These are phyloP conservation scores for Sylvicola cinctus DNA, from an alignment of 2,888 invertebrate genomes.

Conservation along the genomic window DNA sequence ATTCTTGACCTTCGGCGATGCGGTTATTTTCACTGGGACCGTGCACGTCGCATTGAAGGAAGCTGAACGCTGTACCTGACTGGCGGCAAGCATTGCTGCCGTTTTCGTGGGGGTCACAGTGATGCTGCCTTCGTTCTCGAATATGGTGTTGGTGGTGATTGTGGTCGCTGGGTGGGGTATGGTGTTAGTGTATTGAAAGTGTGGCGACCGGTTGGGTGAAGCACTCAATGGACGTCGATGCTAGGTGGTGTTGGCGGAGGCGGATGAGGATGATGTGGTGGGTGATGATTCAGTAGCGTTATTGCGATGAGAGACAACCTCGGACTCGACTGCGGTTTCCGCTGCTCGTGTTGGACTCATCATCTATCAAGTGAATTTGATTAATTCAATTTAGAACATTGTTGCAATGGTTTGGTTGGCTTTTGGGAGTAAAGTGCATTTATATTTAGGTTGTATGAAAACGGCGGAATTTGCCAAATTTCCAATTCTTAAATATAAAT, in stretches of 20 bases:
- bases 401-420: too few relatives aligned
- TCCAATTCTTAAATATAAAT: too few relatives aligned
- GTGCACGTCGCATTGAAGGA: constrained; percentile 3
- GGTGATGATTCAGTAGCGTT: background rate
- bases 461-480: too few relatives aligned
- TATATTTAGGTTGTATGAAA: too few relatives aligned
- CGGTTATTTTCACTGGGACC: constrained; percentile 3
- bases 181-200: too few relatives aligned
- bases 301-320: constrained; percentile 8
- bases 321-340: constrained; percentile 8
- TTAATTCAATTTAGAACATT: background rate
- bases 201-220: too few relatives aligned
- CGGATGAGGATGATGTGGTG: background rate
- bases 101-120: background rate
- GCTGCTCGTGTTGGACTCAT: constrained; percentile 7
- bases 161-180: too few relatives aligned
- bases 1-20: constrained; percentile 2
- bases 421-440: too few relatives aligned
- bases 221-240: too few relatives aligned
- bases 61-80: constrained; percentile 2
- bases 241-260: too few relatives aligned
- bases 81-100: background rate
- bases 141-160: too few relatives aligned
- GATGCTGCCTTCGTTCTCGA: too few relatives aligned
- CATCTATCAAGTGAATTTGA: constrained; percentile 6